Base-by-base conservation (phyloP, 2,113 vertebrate species). In the Eleginops maclovinus region DNA sequence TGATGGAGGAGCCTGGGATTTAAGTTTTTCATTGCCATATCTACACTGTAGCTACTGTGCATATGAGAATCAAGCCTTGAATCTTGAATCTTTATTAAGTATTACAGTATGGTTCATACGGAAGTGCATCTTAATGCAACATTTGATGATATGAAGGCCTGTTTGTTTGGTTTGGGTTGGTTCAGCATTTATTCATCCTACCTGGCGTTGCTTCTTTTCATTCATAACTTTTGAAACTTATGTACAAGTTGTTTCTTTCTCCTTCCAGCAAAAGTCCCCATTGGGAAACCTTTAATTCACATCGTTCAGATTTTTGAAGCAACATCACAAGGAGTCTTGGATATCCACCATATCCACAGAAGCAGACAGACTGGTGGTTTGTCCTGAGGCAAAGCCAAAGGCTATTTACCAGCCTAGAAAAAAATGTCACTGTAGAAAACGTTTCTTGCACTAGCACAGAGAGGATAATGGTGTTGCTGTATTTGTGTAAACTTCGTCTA, bases 301-400 rank as follows among this genome's bases (percentile, higher is more conserved):
- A 65, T 64, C 4, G 31, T 56, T 80, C 21, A 40, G 55, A 65
- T 68, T 22, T 51, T 70, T 50, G 66, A 50, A 13, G 61, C 65
- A 44, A 41, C 64, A 19, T 72, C 65, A 64, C 73, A 9, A 49
- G 61, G 63, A 76, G 58, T 56, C 24, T 54, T 75, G 43, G 55
- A 76, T 74, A 43, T 72, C 50, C 14, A 62, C 65, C 67, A 58
- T 62, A 82, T 26, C 74, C 62, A 59, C 69, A 67, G 49, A 55
- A 5, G 0, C 65, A 80, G 65, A 28, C 55, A 66, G 77, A 77
- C n/a, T n/a, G 56, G 40, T 69, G 77, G 83, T 72, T 58, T 65
- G 83, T 46, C 87, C 83, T 14, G 53, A 71, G 83, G 85, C 81
- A 53, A 69, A 72, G 81, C 86, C 65, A 75, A 77, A 72, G 81